Conservation (phyloP, 2,888 invertebrate genomes). For the Agrilus mali region DNA sequence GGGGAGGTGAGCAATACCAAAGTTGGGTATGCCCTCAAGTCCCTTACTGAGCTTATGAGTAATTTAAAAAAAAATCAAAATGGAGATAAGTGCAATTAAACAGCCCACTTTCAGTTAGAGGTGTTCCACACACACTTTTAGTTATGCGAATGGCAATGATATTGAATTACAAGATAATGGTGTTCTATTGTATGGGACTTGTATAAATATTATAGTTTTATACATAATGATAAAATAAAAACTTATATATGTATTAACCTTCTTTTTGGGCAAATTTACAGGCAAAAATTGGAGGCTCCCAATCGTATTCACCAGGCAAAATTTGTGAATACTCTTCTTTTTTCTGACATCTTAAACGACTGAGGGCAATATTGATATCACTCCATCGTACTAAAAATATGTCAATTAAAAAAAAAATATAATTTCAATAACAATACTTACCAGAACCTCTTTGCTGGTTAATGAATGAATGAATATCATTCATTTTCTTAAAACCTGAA, state of each 20-base stretch:
- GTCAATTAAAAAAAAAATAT: slow-evolving; percentile 2
- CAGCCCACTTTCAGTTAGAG: too few relatives aligned
- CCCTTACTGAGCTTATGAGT: too few relatives aligned
- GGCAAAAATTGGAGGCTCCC: slow-evolving; percentile 64
- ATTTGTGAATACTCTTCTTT: slow-evolving; percentile 56
- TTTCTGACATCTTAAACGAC: slow-evolving; percentile 47
- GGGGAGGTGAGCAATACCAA: too few relatives aligned
- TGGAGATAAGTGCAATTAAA: too few relatives aligned
- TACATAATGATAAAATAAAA: too few relatives aligned
- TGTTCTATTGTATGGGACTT: too few relatives aligned
- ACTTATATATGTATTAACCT: slow-evolving; percentile 13
- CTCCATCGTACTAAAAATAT: slow-evolving; percentile 40
- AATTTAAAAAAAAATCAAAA: too few relatives aligned
- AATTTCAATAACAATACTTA: slow-evolving; percentile 11
- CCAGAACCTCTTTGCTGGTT: slow-evolving; percentile 20
- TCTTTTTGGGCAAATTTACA: slow-evolving; percentile 57
- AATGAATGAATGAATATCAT: slow-evolving; percentile 12
- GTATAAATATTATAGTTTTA: too few relatives aligned
- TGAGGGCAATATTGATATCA: slow-evolving; percentile 51
- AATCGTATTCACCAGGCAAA: slow-evolving; percentile 22
- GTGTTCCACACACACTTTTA: too few relatives aligned
- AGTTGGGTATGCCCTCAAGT: too few relatives aligned
- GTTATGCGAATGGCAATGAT: too few relatives aligned
- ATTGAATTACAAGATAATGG: too few relatives aligned
- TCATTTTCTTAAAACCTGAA: slow-evolving; percentile 14